These are phyloP conservation scores for Rallus limicola DNA, from an alignment of 2,113 vertebrate genomes.

Conservation along the genomic window DNA sequence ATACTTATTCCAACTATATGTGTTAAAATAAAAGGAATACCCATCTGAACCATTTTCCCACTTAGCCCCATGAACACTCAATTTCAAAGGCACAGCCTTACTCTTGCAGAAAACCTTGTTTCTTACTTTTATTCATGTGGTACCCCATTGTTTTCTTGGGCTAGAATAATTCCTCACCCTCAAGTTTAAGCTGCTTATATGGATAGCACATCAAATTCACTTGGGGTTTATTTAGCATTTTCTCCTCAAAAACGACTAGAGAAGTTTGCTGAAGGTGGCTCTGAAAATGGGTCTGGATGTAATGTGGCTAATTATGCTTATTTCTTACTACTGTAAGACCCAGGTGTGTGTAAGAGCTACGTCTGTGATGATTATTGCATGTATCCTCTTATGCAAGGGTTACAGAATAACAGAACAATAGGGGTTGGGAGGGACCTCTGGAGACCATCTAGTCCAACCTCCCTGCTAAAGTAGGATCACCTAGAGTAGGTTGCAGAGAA, in stretches of 20 bases:
- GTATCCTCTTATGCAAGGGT: background rate
- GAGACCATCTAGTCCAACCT: too few relatives aligned
- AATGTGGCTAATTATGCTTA: background rate
- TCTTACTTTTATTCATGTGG: background rate
- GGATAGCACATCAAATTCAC: background rate
- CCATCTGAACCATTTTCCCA: background rate
- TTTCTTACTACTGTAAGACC: background rate
- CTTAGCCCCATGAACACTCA: background rate
- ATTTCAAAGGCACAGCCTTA: background rate
- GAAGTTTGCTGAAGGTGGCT: background rate
- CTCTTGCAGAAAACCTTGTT: background rate
- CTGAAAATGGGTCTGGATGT: background rate
- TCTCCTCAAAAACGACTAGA: background rate
- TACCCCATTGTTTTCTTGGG: too few relatives aligned
- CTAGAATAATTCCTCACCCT: background rate
- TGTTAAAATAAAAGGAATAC: background rate
- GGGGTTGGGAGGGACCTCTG: too few relatives aligned
- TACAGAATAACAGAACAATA: too few relatives aligned
- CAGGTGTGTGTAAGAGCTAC: background rate
- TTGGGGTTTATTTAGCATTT: background rate
- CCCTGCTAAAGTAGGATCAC: too few relatives aligned
- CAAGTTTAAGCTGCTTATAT: background rate
- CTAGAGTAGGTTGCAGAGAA: too few relatives aligned
- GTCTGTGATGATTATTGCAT: background rate
- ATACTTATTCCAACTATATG: background rate